Evolutionary conservation across 2,797 vertebrate genomes (phyloP), one percentile per base, ranked within the genome.

Genomic region (Gymnothorax reevesii): DNA sequence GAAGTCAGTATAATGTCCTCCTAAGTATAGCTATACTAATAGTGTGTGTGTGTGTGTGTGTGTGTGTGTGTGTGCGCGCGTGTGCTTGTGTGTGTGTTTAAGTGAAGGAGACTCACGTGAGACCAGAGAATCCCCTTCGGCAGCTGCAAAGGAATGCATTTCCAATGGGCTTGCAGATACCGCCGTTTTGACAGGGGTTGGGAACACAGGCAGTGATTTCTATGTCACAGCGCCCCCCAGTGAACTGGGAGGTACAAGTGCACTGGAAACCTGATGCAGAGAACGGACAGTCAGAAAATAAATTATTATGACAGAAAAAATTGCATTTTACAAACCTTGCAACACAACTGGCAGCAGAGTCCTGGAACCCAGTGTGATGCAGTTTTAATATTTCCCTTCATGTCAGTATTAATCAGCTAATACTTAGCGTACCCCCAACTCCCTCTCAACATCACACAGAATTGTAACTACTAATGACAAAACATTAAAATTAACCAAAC

Each of bases 171-270:
- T 97, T 97, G 7, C 98, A 99, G 0, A 96, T 95, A 0, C 97
- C 98, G 52, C 96, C 94, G 0, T 99, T 98, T 86, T 96, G 97
- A 92, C 98, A 99, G 0, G 98, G 98, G 91, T 97, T 99, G 62
- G 98, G 98, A 88, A 97, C 96, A 90, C 98, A 99, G 8, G 97
- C 97, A 0, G 98, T 99, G 90, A 99, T 96, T 94, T 99, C 97
- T 0, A 96, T 96, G 92, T 99, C 98, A 95, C 98, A 99, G 90
- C 96, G 97, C 87, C 95, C 97, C 57, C 98, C 98, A 0, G 97
- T 99, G 95, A 96, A 98, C 91, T 97, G 97, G 79, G 96, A 95
- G 82, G 96, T 95, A 90, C 98, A 99, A 92, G 92, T 97, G 92
- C 98, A 99, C 57, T 96, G 97, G 90, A 98, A 99, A 22, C 98